Base-by-base conservation (phyloP, 2,797 vertebrate species). In the Mionectes olivaceus region DNA sequence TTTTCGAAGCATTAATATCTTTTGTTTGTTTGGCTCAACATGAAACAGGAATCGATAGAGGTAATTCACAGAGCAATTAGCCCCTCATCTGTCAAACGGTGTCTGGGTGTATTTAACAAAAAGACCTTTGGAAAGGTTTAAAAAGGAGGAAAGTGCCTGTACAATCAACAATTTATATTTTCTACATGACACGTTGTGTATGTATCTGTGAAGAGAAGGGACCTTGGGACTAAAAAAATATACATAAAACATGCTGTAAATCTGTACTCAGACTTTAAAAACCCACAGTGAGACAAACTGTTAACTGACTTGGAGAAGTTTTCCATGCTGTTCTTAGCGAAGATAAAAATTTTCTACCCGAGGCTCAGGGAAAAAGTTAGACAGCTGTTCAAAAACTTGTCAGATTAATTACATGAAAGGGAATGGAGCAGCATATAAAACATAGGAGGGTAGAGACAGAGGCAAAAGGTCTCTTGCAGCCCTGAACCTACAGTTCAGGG, bases 21-120 rank as follows among this genome's bases (percentile, higher is more conserved):
- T 98, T 98, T 98, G 98, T 99, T 99, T 99, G 98, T 98, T 98
- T 98, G 98, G 98, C 98, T 98, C 98, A 97, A 98, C 98, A 98
- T 98, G 98, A 98, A 98, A 98, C 98, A 98, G 98, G 98, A 98
- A 99, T 99, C 98, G 98, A 99, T 99, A 98, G 98, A 98, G 98
- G 98, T 98, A 99, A 98, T 98, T 99, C 98, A 98, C 97, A 97
- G 97, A 97, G 98, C 98, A 99, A 98, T 99, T 98, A 99, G 98
- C 98, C 98, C 97, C 98, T 98, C 98, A 98, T 98, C 98, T 98
- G 98, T 98, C 98, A 98, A 98, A 98, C 93, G 97, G 97, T 98
- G 98, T 98, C 98, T 98, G 97, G 97, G 97, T 98, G 97, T 98
- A 98, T 98, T 98, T 98, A 98, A 98, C 98, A 98, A 97, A 98